phyloP scores from a whole-genome alignment of 2,113 vertebrate species.

The Malurus melanocephalus region DNA sequence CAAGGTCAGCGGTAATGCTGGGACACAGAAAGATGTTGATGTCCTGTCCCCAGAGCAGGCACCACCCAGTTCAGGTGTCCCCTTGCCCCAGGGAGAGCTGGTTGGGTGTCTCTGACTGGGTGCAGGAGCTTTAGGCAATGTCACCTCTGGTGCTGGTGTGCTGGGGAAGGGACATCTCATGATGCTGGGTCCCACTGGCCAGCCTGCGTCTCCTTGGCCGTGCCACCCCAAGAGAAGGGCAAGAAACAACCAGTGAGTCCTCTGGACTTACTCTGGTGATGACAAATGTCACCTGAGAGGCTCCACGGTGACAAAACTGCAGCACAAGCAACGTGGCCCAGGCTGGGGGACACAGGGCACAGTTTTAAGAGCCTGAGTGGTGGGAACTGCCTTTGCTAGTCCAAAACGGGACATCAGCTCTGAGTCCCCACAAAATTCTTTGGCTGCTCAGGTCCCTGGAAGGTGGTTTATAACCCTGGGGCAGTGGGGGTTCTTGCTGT shows the following conservation, averaged over 20 bases:
- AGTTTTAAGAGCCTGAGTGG: not conserved
- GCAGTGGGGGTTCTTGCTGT: not conserved
- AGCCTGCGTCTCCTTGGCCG: not conserved
- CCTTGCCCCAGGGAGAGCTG: not conserved
- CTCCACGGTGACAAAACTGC: not conserved
- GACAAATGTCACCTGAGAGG: fast-evolving
- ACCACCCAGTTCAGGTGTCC: not conserved
- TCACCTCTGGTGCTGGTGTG: fast-evolving
- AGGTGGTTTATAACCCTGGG: not conserved
- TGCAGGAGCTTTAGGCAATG: not conserved
- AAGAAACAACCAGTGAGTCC: not conserved
- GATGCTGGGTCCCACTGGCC: not conserved
- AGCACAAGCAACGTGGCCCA: not conserved
- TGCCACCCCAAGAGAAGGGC: not conserved
- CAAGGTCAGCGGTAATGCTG: not conserved
- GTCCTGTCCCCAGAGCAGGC: no score
- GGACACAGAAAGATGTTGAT: not conserved
- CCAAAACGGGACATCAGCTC: not conserved
- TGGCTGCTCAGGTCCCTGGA: not conserved
- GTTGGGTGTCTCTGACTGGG: fast-evolving
- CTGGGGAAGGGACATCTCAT: not conserved
- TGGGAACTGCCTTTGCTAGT: not conserved
- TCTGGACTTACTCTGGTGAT: not conserved
- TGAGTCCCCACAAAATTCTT: not conserved
- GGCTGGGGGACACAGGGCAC: fast-evolving